Conservation (phyloP, 2,888 invertebrate species). For the Tenthredo amoena region DNA sequence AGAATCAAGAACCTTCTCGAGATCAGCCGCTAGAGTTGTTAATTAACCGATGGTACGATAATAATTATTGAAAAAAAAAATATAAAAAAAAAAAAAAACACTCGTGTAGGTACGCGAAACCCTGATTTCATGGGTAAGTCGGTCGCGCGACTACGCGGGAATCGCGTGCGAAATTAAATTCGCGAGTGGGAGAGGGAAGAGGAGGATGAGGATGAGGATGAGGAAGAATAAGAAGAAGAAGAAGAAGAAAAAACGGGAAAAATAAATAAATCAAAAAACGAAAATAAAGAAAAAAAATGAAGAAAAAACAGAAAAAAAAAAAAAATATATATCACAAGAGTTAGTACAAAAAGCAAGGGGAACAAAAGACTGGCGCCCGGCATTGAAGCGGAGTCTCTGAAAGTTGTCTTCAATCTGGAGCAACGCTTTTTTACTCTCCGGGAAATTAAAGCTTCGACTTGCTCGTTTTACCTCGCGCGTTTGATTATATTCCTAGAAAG, state of each 20-base stretch:
- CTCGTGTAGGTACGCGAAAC: background rate
- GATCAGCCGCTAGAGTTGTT: background rate
- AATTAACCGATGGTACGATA: constrained; percentile 7
- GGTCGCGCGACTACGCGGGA: too few species aligned
- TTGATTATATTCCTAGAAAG: constrained; percentile 56
- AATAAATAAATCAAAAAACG: background rate
- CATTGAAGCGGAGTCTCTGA: constrained; percentile 27
- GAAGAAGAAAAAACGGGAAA: background rate
- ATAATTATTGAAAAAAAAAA: background rate
- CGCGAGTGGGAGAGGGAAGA: background rate
- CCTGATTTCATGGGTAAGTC: too few species aligned
- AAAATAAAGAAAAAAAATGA: background rate
- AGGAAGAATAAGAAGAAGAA: background rate
- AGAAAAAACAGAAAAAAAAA: background rate
- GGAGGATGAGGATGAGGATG: too few species aligned
- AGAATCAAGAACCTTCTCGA: background rate
- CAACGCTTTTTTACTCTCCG: constrained; percentile 35
- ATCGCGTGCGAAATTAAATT: background rate
- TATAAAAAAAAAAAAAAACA: background rate
- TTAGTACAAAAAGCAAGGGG: constrained; percentile 21
- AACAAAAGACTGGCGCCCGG: constrained; percentile 25
- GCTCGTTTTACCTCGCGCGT: constrained; percentile 43
- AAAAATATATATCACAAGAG: background rate
- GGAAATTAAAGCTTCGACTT: constrained; percentile 43
- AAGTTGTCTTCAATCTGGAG: constrained; percentile 42